phyloP scores from a whole-genome alignment of 2,797 vertebrate genomes.

The Apogon hyalosoma region DNA sequence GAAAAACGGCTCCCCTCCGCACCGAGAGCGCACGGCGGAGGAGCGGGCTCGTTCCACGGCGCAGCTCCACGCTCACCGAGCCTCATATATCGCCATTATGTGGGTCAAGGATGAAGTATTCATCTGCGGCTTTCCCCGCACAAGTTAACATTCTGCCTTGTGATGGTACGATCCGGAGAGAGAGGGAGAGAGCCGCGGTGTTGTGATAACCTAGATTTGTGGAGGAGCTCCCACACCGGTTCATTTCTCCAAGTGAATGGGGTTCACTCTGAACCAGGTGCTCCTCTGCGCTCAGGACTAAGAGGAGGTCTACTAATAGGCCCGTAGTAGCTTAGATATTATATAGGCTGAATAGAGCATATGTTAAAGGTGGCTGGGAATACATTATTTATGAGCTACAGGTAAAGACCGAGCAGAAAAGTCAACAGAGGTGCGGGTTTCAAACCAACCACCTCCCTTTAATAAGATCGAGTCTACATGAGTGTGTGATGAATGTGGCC shows the following conservation, averaged over 20 bases:
- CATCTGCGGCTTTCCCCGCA: constrained; percentile 60
- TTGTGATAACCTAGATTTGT: constrained; percentile 65
- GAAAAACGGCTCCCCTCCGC: constrained; percentile 23
- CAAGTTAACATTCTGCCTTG: constrained; percentile 51
- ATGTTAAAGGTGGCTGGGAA: too few relatives aligned
- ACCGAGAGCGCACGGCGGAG: constrained; percentile 32
- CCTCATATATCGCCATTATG: constrained; percentile 67
- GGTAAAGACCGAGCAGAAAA: too few relatives aligned
- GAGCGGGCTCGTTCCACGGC: constrained; percentile 29
- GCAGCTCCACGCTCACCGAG: constrained; percentile 27
- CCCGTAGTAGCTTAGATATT: too few relatives aligned
- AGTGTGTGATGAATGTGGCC: too few relatives aligned
- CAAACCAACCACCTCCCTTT: too few relatives aligned
- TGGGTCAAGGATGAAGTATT: constrained; percentile 84
- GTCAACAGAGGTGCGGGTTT: too few relatives aligned
- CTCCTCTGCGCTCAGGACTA: not conserved
- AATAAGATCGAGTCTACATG: too few relatives aligned
- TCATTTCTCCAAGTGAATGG: constrained; percentile 5
- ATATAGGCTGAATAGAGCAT: too few relatives aligned
- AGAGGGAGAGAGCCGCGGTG: constrained; percentile 36
- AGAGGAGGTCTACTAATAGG: not conserved
- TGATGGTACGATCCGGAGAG: constrained; percentile 62
- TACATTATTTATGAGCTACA: too few relatives aligned
- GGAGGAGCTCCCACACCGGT: constrained; percentile 40
- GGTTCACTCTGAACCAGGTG: not conserved